phyloP scores from a whole-genome alignment of 2,888 invertebrate species.

The Plebejus argus region DNA sequence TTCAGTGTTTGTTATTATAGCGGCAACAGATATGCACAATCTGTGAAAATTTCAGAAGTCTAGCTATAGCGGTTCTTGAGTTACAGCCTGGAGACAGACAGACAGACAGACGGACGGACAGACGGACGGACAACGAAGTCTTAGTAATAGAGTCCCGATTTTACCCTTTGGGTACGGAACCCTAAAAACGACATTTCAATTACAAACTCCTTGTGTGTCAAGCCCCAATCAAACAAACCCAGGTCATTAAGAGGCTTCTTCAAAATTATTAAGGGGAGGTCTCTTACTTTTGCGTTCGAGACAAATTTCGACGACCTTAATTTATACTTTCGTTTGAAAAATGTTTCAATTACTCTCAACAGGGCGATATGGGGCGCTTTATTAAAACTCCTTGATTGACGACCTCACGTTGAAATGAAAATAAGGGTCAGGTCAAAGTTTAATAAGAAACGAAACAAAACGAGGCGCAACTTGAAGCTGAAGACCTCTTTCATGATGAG shows the following conservation, averaged over 20 bases:
- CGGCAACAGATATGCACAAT: no score
- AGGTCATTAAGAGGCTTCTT: not conserved
- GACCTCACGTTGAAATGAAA: constrained; percentile 18
- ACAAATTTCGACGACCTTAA: constrained; percentile 7
- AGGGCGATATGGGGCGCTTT: not conserved
- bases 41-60: no score
- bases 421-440: not conserved
- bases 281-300: constrained; percentile 11
- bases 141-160: no score
- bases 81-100: no score
- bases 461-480: no score
- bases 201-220: not conserved
- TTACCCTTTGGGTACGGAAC: no score
- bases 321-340: constrained; percentile 24
- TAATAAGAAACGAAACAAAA: not conserved
- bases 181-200: no score
- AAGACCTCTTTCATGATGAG: no score
- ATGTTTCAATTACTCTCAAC: constrained; percentile 16
- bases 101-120: no score
- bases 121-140: no score
- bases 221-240: not conserved
- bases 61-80: no score
- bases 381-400: constrained; percentile 23
- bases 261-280: not conserved
- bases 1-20: no score